Conservation (phyloP, 2,888 invertebrate genomes). For the Folsomia candida region DNA sequence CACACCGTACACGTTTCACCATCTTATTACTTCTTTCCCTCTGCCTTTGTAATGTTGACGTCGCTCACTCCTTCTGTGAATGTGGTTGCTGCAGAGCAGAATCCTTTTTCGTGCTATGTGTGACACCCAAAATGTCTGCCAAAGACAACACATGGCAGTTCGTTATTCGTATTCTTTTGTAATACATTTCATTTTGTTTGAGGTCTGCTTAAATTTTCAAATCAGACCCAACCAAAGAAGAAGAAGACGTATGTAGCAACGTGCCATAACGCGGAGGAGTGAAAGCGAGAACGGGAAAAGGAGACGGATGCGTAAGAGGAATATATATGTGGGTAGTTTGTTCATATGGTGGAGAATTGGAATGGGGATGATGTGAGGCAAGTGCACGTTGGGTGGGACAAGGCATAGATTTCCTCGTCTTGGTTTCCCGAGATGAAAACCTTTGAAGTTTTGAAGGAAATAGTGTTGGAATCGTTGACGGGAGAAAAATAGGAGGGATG, state of each 20-base stretch:
- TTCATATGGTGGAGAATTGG: neutral
- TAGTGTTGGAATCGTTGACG: neutral
- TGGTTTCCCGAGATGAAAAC: neutral
- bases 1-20: neutral
- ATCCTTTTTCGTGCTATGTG: neutral
- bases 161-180: neutral
- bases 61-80: neutral
- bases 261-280: neutral
- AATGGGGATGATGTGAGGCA: too few relatives aligned
- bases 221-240: neutral
- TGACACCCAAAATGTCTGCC: neutral
- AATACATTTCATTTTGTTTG: conserved; percentile 1
- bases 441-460: neutral
- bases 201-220: neutral
- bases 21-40: neutral
- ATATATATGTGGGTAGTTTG: too few relatives aligned
- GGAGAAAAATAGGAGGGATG: neutral
- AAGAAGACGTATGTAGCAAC: neutral
- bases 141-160: neutral
- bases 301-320: neutral
- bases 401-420: neutral
- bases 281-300: neutral
- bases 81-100: neutral
- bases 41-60: conserved; percentile 8
- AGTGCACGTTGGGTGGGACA: neutral